Evolutionary conservation across 2,888 invertebrate species (phyloP).

Genomic region (Drosophila austrosaltans): DNA sequence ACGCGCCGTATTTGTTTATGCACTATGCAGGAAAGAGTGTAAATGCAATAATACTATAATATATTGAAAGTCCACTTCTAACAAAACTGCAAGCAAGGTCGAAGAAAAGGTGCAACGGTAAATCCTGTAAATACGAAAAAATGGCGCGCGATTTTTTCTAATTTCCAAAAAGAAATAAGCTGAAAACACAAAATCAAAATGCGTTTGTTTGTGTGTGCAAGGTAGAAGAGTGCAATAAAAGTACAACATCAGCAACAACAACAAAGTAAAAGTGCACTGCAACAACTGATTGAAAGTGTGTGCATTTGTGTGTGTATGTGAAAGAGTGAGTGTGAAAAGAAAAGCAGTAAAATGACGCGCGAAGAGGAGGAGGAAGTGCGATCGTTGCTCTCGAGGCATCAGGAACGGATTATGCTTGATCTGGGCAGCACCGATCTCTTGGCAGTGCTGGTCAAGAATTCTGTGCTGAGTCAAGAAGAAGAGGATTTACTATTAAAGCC

Average conservation of each 20-base stretch:
- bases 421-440: conserved; percentile 87
- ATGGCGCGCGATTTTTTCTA: conserved; percentile 67
- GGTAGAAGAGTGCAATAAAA: conserved; percentile 31
- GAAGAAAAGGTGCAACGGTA: conserved; percentile 41
- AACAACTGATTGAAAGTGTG: conserved; percentile 29
- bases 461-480: conserved; percentile 86
- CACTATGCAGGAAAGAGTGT: background rate
- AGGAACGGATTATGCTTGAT: conserved; percentile 86
- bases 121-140: conserved; percentile 36
- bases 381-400: conserved; percentile 86
- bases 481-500: conserved; percentile 84
- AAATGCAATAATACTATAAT: background rate
- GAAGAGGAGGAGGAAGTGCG: conserved; percentile 85
- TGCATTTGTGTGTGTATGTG: background rate
- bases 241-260: conserved; percentile 30
- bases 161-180: conserved; percentile 27
- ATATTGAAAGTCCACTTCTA: background rate
- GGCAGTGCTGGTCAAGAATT: conserved; percentile 87
- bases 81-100: background rate
- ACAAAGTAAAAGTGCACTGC: conserved; percentile 47
- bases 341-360: conserved; percentile 73
- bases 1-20: conserved; percentile 6
- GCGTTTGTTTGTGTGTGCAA: conserved; percentile 27
- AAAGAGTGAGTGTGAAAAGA: conserved; percentile 7
- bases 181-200: conserved; percentile 25